A percentile compares a stretch with the other conserved stretches of the same genome.
phyloP scores from a whole-genome alignment of 1,140 invertebrate species.

The Lithobius niger region DNA sequence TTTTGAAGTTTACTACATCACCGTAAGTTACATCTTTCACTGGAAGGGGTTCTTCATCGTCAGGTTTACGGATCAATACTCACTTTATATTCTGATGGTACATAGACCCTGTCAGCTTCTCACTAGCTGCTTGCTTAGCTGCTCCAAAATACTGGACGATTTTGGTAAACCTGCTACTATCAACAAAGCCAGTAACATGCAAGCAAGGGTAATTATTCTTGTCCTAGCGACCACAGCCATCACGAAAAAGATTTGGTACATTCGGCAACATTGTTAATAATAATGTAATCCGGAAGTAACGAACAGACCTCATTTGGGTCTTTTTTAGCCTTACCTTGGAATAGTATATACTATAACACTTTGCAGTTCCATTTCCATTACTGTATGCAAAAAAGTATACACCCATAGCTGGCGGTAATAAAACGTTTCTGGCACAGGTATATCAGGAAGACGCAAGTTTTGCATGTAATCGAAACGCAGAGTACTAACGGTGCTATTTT shows the following conservation, averaged over 20 bases:
- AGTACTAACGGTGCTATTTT: neutral
- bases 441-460: neutral
- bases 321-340: neutral
- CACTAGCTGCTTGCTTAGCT: too few relatives aligned
- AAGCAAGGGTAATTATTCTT: neutral
- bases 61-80: too few relatives aligned
- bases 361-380: neutral
- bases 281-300: neutral
- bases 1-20: neutral
- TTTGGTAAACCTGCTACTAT: neutral
- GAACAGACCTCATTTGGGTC: neutral
- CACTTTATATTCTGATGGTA: neutral
- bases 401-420: neutral
- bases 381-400: neutral
- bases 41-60: neutral
- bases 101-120: neutral
- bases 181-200: neutral
- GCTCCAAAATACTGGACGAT: neutral
- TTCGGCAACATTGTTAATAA: neutral
- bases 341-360: neutral
- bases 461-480: neutral
- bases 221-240: neutral
- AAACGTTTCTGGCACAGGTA: too few relatives aligned
- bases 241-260: neutral
- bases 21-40: too few relatives aligned